A percentile compares a stretch with the other conserved stretches of the same genome.
Evolutionary conservation across 2,113 vertebrate genomes (phyloP).

Genomic region (Setophaga kirtlandii): DNA sequence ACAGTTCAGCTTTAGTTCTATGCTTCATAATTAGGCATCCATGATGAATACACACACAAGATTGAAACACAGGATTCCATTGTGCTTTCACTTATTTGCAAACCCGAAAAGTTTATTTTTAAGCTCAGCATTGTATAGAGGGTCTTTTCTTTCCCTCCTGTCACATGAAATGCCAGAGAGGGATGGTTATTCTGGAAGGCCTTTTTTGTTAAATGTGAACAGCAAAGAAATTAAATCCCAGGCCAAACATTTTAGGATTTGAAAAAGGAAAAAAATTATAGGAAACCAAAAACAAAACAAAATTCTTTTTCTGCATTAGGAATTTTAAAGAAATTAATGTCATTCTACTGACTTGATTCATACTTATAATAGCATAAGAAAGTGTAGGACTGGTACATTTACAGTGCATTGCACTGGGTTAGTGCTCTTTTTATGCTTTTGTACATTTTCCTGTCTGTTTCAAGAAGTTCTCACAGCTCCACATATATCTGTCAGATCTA

Average conservation of each 20-base stretch:
- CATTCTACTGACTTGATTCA: not conserved
- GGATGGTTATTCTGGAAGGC: conserved; percentile 7
- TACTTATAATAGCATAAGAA: not conserved
- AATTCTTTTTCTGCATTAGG: not conserved
- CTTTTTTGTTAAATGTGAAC: not conserved
- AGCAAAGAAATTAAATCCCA: conserved; percentile 7
- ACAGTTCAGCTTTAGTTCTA: conserved; percentile 34
- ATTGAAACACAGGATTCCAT: conserved; percentile 29
- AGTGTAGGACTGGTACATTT: not conserved
- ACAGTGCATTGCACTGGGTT: not conserved
- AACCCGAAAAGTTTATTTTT: conserved; percentile 59
- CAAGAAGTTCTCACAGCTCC: not conserved
- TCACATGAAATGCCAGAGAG: conserved; percentile 53
- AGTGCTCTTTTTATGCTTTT: not conserved
- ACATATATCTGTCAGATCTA: not conserved
- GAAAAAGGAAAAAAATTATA: not conserved
- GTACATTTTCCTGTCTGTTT: not conserved
- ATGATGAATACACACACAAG: not conserved
- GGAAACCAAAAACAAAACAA: not conserved
- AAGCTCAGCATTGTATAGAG: conserved; percentile 40
- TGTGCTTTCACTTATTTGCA: conserved; percentile 52
- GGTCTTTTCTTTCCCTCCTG: conserved; percentile 28
- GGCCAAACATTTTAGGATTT: not conserved
- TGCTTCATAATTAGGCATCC: conserved; percentile 47
- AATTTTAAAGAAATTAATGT: not conserved